phyloP scores from a whole-genome alignment of 2,888 invertebrate species.

The Octodonta nipae region DNA sequence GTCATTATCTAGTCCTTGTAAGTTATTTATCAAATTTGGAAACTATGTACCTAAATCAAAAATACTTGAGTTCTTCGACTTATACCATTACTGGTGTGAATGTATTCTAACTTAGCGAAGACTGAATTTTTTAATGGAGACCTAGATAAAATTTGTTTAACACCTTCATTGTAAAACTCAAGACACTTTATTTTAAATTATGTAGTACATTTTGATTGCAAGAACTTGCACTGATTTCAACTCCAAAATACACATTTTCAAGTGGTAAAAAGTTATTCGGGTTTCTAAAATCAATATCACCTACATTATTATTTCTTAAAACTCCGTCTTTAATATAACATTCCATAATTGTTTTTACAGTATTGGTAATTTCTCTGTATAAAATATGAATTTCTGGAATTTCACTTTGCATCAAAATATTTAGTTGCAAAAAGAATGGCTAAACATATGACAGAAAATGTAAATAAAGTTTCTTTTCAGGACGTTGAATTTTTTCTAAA shows the following conservation, averaged over 20 bases:
- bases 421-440: not conserved
- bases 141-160: slow-evolving; percentile 4
- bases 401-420: not conserved
- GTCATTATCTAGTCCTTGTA: too few species aligned
- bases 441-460: not conserved
- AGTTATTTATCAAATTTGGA: slow-evolving; percentile 3
- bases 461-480: not conserved
- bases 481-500: not conserved
- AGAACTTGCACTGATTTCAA: not conserved
- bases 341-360: slow-evolving; percentile 1
- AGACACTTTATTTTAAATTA: not conserved
- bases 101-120: slow-evolving; percentile 3
- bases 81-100: not conserved
- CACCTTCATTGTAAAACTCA: slow-evolving; percentile 3
- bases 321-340: not conserved
- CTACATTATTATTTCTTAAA: not conserved
- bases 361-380: slow-evolving; percentile 3
- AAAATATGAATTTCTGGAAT: not conserved
- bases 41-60: slow-evolving; percentile 1
- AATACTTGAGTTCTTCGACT: not conserved
- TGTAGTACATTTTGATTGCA: not conserved
- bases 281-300: not conserved
- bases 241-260: slow-evolving; percentile 2
- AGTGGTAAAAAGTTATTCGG: not conserved
- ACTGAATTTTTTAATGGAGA: slow-evolving; percentile 4